A percentile compares a stretch with the other conserved stretches of the same genome.
These are phyloP conservation scores for Macrotrachela quadricornifera DNA, from an alignment of 1,140 invertebrate species.

Conservation along the genomic window DNA sequence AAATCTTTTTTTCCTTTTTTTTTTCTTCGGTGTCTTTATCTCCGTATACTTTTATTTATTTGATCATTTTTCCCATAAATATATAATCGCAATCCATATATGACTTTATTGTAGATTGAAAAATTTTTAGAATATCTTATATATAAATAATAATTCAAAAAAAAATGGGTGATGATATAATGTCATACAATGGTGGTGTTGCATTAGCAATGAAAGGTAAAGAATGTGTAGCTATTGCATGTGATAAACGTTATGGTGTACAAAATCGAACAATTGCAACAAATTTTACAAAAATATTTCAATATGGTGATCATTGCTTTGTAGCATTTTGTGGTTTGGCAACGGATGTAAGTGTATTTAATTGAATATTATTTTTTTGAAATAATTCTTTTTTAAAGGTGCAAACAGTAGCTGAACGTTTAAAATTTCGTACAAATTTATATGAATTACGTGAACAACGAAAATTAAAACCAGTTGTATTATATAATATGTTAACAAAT, in stretches of 20 bases:
- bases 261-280: slow-evolving; percentile 62
- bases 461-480: slow-evolving; percentile 65
- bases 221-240: slow-evolving; percentile 87
- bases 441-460: slow-evolving; percentile 78
- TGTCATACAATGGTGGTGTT: slow-evolving; percentile 82
- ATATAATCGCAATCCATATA: too few species aligned
- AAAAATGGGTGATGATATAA: slow-evolving; percentile 33
- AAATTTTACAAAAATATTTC: slow-evolving; percentile 72
- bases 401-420: slow-evolving; percentile 46
- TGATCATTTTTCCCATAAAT: too few species aligned
- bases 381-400: background rate
- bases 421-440: slow-evolving; percentile 67
- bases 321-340: slow-evolving; percentile 77
- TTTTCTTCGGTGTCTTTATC: too few species aligned
- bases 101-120: too few species aligned
- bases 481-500: slow-evolving; percentile 78
- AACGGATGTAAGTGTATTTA: slow-evolving; percentile 63
- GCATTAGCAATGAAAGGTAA: slow-evolving; percentile 96
- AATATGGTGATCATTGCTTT: slow-evolving; percentile 68
- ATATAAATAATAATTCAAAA: too few species aligned
- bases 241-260: slow-evolving; percentile 75
- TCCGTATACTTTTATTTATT: too few species aligned
- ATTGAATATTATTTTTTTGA: slow-evolving; percentile 11
- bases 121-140: too few species aligned
- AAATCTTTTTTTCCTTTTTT: too few species aligned